Base-by-base conservation (phyloP, 2,888 invertebrate species). In the Fabriciana adippe region DNA sequence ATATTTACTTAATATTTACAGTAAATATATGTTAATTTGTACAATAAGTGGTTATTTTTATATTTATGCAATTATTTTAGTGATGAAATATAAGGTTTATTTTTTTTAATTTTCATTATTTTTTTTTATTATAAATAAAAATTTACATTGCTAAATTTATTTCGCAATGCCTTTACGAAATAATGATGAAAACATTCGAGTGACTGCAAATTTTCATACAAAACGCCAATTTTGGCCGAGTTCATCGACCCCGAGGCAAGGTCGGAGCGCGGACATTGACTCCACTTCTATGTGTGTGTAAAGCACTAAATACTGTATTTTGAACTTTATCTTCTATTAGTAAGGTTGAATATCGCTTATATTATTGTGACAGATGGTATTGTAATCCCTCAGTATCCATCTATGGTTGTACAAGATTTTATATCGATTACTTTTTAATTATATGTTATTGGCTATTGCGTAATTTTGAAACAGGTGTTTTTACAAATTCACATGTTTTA, bases 201-300 rank as follows among this genome's bases (percentile, higher is more conserved):
- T 48, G 13, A n/a, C 26, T 59, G 11, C 72, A 70, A 73, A 74
- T 73, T 65, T 72, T 70, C 66, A 74, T 67, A 72, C 71, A 54
- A 59, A 73, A 69, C 73, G 76, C 78, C 83, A 81, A 86, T 87
- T 84, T 86, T 74, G 86, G 82, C 80, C 69, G 73, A 80, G 89
- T 81, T 84, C 89, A 71, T 81, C 79, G 83, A 88, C 83, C 86
- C 81, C 76, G 69, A 75, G 79, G 83, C 89, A 89, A 89, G 89
- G 89, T 88, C 89, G 89, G 80, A 79, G 76, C 81, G 83, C 85
- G 89, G 87, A 72, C 86, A 78, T 78, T 85, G 88, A 85, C 85
- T 83, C 73, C 73, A 64, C 67, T 60, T 71, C 66, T 65, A 68
- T 75, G 77, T 77, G 79, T 79, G 77, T 66, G 78, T 76, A 67